Evolutionary conservation across 2,888 invertebrate species (phyloP), one percentile per base, ranked within the genome.

Genomic region (Catocala fraxini): DNA sequence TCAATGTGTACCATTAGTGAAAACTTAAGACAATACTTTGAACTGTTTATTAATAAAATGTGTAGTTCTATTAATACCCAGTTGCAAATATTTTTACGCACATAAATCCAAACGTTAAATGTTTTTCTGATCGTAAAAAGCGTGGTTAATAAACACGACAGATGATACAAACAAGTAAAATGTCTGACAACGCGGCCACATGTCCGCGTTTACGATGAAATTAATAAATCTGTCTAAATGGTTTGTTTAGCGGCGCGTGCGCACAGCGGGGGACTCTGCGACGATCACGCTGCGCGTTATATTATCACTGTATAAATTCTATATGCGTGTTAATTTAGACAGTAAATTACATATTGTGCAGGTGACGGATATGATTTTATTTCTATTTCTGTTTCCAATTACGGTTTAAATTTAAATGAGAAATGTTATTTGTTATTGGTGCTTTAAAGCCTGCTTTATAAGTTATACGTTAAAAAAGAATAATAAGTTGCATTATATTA

Each of bases 111-210:
- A 10, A 42, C 42, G 13, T 57, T 59, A 54, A 35, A 52, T 13
- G 5, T 41, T 65, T 64, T 61, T 62, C 62, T 59, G 56, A 63
- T 51, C 54, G 65, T 59, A 57, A 71, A 70, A 65, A 60, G 55
- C 56, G 65, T 34, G 71, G 79, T 80, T 75, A 63, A 70, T 75
- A 73, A 75, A 75, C 73, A 79, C 65, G 85, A 84, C 92, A 92
- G 87, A 92, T 91, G 92, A 92, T 80, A 80, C 73, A 83, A 87
- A 92, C 91, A 91, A 82, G 85, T 75, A 79, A 79, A 85, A 87
- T 83, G 78, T 88, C 83, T 91, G 91, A 84, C 84, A 82, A 71
- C 70, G 70, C 71, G 72, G 79, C 82, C 84, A 85, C 84, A 87
- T 87, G 83, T 78, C 77, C 41, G 15, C 45, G 70, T 47, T 57